Conservation (phyloP, 1,140 invertebrate species). For the Thalassaphorura encarpata region DNA sequence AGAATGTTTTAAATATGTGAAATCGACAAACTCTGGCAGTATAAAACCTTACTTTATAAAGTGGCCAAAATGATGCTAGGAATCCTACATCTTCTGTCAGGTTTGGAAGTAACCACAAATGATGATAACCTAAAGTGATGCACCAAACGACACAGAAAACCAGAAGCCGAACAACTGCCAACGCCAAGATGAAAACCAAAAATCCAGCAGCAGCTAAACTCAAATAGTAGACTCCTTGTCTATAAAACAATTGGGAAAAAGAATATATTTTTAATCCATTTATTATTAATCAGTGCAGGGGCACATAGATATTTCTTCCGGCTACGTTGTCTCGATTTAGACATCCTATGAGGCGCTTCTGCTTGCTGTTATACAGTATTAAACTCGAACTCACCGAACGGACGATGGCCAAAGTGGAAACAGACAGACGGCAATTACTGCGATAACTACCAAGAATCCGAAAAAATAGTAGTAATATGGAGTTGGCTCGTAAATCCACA, state of each 20-base stretch:
- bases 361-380: slow-evolving; percentile 1
- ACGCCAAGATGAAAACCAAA: slow-evolving; percentile 79
- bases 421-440: slow-evolving; percentile 88
- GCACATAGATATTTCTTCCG: not conserved
- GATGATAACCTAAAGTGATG: slow-evolving; percentile 76
- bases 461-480: slow-evolving; percentile 94
- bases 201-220: slow-evolving; percentile 89
- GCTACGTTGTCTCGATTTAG: not conserved
- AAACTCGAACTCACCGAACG: slow-evolving; percentile 51
- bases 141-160: slow-evolving; percentile 88
- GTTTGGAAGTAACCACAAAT: slow-evolving; percentile 96
- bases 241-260: slow-evolving; percentile 36
- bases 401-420: slow-evolving; percentile 95
- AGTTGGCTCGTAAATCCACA: slow-evolving; percentile 98
- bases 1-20: not conserved
- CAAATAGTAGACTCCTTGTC: slow-evolving; percentile 90
- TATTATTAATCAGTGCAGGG: slow-evolving; percentile 1
- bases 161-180: slow-evolving; percentile 78
- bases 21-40: not conserved
- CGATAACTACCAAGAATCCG: slow-evolving; percentile 80
- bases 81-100: slow-evolving; percentile 97
- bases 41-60: slow-evolving; percentile 64
- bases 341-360: too few species aligned
- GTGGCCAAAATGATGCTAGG: slow-evolving; percentile 95
- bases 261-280: slow-evolving; percentile 12